A percentile compares a stretch with the other conserved stretches of the same genome.
Evolutionary conservation across 2,888 invertebrate genomes (phyloP).

Genomic region (Caenorhabditis afra): DNA sequence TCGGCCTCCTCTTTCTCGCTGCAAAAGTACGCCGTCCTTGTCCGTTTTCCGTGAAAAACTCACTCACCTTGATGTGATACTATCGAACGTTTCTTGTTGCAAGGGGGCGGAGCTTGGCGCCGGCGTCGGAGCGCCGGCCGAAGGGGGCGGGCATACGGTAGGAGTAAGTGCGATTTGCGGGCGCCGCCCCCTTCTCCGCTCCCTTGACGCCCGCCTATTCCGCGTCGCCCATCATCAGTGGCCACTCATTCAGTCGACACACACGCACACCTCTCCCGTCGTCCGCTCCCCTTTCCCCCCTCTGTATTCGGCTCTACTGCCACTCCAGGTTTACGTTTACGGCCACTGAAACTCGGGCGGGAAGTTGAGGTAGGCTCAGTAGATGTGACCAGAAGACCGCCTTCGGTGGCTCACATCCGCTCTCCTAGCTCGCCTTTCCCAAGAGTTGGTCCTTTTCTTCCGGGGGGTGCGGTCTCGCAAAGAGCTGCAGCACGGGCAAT

Average conservation of each 20-base stretch:
- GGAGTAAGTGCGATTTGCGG: constrained; percentile 34
- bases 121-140: not conserved
- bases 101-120: not conserved
- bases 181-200: constrained; percentile 34
- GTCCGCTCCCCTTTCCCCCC: constrained; percentile 9
- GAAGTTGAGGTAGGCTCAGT: constrained; percentile 54
- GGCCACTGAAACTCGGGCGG: not conserved
- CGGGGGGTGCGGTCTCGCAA: not conserved
- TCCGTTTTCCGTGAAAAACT: not conserved
- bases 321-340: constrained; percentile 25
- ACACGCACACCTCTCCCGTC: constrained; percentile 10
- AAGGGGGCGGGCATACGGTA: constrained; percentile 21
- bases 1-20: constrained; percentile 1
- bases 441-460: not conserved
- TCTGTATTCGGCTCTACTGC: constrained; percentile 6
- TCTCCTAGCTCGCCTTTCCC: constrained; percentile 37
- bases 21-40: not conserved
- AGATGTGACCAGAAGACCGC: constrained; percentile 25
- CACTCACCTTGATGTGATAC: constrained; percentile 43
- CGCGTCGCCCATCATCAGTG: constrained; percentile 2
- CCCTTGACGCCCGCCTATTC: constrained; percentile 2
- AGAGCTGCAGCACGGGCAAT: not conserved
- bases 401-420: constrained; percentile 34
- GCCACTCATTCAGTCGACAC: constrained; percentile 9
- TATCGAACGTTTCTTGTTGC: constrained; percentile 18